Base-by-base conservation (phyloP, 2,888 invertebrate species). In the Antitype chi region DNA sequence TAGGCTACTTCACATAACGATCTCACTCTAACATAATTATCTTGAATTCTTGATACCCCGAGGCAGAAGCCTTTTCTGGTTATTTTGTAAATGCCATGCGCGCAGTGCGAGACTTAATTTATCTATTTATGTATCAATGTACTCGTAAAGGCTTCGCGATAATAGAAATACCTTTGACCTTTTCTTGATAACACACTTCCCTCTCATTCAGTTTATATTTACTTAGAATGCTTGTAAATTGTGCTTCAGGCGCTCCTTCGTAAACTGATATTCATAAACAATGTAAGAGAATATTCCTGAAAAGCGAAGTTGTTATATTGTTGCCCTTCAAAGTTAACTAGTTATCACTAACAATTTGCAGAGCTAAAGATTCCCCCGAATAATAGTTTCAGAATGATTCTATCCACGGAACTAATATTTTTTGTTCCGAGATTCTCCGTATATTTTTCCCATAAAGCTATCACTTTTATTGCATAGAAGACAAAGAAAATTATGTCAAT, bases 91-190 rank as follows among this genome's bases (percentile, higher is more conserved):
- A 72, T 63, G 32, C 7, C 66, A 62, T 43, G 62, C 25, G 57
- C 60, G 25, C 15, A 32, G 52, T 25, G 28, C 64, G 52, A 60
- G n/a, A 57, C 47, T 57, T 55, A 57, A 15, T 43, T 67, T 47
- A 55, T 52, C 60, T 66, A 84, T 63, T 32, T 64, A 63, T 57
- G 47, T 68, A 49, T 60, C 70, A 57, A 70, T 70, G 60, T n/a
- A n/a, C n/a, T n/a, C n/a, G n/a, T 66, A 76, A 71, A 81, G 60
- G 69, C 76, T 76, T 66, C 47, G 60, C 28, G 81, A 76, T 81
- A 82, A 64, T 28, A 71, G 28, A 52, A 13, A 32, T 55, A 76
- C 66, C 76, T 84, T 72, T 80, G 76, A 80, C 82, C 69, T 84
- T 71, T 82, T 57, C 60, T 38, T 63, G 63, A 81, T 81, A 60